phyloP scores from a whole-genome alignment of 2,888 invertebrate species.

The Malacosoma neustria region DNA sequence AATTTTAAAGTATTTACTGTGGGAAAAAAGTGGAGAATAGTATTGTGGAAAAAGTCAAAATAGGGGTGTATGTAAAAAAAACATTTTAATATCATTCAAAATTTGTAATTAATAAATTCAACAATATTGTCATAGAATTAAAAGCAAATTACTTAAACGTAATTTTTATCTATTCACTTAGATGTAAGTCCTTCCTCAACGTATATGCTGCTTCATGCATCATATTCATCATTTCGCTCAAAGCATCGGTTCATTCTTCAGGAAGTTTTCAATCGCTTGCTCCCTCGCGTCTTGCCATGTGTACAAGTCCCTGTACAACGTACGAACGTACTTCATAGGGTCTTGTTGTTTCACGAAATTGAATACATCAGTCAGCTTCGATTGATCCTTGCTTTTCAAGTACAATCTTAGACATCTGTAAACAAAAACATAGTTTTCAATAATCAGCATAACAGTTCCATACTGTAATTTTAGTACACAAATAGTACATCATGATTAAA shows the following conservation, averaged over 20 bases:
- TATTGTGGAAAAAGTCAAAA: no score
- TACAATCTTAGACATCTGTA: conserved; percentile 86
- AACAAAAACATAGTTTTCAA: conserved; percentile 3
- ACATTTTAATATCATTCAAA: no score
- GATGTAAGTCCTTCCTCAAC: conserved; percentile 84
- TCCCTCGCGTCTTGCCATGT: conserved; percentile 83
- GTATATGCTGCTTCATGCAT: conserved; percentile 87
- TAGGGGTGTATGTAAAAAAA: no score
- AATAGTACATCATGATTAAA: no score
- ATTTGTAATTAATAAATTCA: no score
- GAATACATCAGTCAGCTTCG: conserved; percentile 80
- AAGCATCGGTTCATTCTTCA: conserved; percentile 77
- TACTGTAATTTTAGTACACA: no score
- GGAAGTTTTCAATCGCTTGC: conserved; percentile 82
- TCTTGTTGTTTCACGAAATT: conserved; percentile 89
- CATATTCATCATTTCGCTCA: no score
- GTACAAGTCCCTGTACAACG: conserved; percentile 89
- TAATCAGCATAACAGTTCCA: no score
- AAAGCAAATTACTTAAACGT: no score
- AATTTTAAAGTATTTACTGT: no score
- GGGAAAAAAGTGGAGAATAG: no score
- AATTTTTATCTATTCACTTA: conserved; percentile 43
- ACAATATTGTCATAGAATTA: no score
- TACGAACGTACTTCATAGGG: conserved; percentile 93
- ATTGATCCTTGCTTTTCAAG: conserved; percentile 81